Percentiles rank a stretch among this genome's conserved stretches.
phyloP scores from a whole-genome alignment of 2,797 vertebrate species.

The Alfaro cultratus region DNA sequence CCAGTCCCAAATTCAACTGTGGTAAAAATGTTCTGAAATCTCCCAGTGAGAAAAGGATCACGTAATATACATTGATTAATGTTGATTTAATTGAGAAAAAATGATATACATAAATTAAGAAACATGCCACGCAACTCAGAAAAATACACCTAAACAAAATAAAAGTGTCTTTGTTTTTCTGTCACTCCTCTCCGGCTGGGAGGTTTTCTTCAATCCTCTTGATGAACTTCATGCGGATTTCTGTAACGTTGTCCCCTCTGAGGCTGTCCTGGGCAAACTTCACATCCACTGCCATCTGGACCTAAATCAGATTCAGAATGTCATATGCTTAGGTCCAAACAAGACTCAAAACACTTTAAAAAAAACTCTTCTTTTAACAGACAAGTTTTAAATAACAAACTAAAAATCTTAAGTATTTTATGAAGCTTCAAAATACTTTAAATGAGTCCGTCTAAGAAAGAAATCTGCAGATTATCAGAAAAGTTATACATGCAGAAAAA shows the following conservation, averaged over 20 bases:
- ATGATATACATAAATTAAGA: constrained; percentile 53
- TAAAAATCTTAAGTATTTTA: background rate
- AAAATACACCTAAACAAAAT: constrained; percentile 27
- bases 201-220: constrained; percentile 98
- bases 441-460: background rate
- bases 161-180: constrained; percentile 3
- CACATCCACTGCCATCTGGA: constrained; percentile 99
- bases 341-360: background rate
- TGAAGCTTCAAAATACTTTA: background rate
- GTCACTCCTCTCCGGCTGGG: constrained; percentile 92
- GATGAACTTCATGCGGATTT: constrained; percentile 98
- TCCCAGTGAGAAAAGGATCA: background rate
- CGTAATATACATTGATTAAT: constrained; percentile 24
- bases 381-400: background rate
- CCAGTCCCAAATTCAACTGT: background rate
- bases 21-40: background rate
- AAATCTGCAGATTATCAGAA: background rate
- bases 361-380: background rate
- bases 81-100: constrained; percentile 59
- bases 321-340: background rate
- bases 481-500: background rate
- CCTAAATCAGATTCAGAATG: constrained; percentile 75
- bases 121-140: constrained; percentile 40
- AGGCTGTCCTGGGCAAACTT: constrained; percentile 95
- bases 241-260: constrained; percentile 95